Base-by-base conservation (phyloP, 2,888 invertebrate genomes). In the Nowickia ferox region DNA sequence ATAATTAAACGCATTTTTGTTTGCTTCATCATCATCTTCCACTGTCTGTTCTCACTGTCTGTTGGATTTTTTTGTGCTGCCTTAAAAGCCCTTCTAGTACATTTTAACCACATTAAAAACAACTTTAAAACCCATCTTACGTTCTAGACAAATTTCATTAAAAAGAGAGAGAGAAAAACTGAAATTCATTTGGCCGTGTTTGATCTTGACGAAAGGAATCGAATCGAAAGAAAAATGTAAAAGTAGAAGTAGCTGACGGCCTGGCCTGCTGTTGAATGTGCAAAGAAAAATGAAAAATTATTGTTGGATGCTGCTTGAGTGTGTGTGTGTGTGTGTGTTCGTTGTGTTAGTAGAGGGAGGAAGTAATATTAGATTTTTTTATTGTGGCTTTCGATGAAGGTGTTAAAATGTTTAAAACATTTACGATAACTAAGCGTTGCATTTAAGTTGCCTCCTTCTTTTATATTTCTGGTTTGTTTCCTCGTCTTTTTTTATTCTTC, bases 1-100 rank as follows among this genome's bases (percentile, higher is more conserved):
- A 87, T 87, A 87, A 87, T 87, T 88, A 87, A 88, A 88, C 86
- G 78, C 85, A 87, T 88, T 87, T 86, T 84, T 79, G 46, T 65
- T 46, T 66, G 17, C 68, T 42, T 72, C 55, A 19, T 68, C 42
- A 44, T 42, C 57, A 17, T 48, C 17, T 17, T 40, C 2, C 40
- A 61, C 19, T 42, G 61, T 69, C 71, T 55, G 48, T 48, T 79
- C 40, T 65, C 65, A 61, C 22, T 44, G 46, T 66, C 65, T 48
- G 55, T 74, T 65, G 48, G 46, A 10, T 10, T 44, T 42, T 63
- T 22, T n/a, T n/a, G n/a, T n/a, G n/a, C n/a, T n/a, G 57, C 22
- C 22, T 46, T 42, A 48, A 51, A 75, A 63, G 19, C 57, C 46
- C 48, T 74, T 57, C 69, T 17, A 57, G 61, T 42, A 42, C 51